phyloP scores from a whole-genome alignment of 2,888 invertebrate genomes.

The Nesidiocoris tenuis region DNA sequence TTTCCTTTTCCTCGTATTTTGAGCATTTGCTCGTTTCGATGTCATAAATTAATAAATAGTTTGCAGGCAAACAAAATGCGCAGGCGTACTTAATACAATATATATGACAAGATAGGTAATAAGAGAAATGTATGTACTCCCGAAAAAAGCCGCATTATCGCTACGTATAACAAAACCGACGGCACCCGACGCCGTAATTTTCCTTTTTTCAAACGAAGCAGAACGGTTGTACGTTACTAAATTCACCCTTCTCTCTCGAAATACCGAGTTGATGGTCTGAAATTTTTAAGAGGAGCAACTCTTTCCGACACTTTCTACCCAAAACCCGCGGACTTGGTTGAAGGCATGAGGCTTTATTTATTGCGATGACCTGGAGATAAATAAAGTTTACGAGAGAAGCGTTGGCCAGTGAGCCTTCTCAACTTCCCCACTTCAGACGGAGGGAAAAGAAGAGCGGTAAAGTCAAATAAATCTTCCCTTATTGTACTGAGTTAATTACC shows the following conservation, averaged over 20 bases:
- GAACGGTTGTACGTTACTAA: not conserved
- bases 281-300: conserved; percentile 18
- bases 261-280: conserved; percentile 18
- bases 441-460: not conserved
- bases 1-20: no score
- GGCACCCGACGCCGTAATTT: not conserved
- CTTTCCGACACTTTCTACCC: not conserved
- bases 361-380: conserved; percentile 30
- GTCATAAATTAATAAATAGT: no score
- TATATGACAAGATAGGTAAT: no score
- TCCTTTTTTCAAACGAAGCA: not conserved
- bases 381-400: conserved; percentile 24
- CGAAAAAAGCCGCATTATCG: no score
- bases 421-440: conserved; percentile 20
- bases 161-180: not conserved
- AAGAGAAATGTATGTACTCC: no score
- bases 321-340: not conserved
- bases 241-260: not conserved
- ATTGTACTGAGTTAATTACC: conserved; percentile 27
- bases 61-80: no score
- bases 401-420: conserved; percentile 3
- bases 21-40: no score
- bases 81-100: no score
- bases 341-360: conserved; percentile 16
- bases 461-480: conserved; percentile 21